Base-by-base conservation (phyloP, 2,113 vertebrate species). In the Anarrhichthys ocellatus region DNA sequence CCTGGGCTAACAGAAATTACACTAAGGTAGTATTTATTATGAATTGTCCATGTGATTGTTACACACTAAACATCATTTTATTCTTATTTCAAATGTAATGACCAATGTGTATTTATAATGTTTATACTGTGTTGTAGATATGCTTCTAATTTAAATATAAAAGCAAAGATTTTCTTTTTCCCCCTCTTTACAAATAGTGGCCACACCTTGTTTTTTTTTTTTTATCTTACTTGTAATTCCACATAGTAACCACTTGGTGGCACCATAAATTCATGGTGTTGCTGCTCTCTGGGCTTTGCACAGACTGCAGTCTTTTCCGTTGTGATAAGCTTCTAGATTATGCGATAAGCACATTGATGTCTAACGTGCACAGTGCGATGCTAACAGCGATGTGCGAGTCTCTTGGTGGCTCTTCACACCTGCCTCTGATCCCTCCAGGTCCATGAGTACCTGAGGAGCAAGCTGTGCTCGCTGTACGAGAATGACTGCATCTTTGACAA, bases 401-500 rank as follows among this genome's bases (percentile, higher is more conserved):
- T 32, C 50, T 18, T 42, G 22, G 17, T 6, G 3, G 2, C 11
- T 0, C 1, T 32, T 76, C 32, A 62, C 20, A 5, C 1, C 22
- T 52, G 32, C 6, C 7, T 82, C 20, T 76, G 27, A 40, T 73
- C 22, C 0, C 73, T 71, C 0, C 85, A 96, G 95, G 95, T 96
- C 40, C 95, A 96, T 1, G 95, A 96, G 74, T 95, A 96, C 73
- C 91, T 96, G 88, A 94, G 95, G 93, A 95, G 94, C 91, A 95
- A 96, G 85, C 91, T 96, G 89, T 96, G 95, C 90, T 96, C 94
- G 27, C 94, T 96, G 36, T 96, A 96, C 5, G 95, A 96, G 87
- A 96, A 96, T 27, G 95, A 96, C 92, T 95, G 95, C 92, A 95
- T 96, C 92, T 96, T 96, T 71, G 95, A 96, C 91, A 96, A 95